These are phyloP conservation scores for Chlorocebus sabaeus DNA, from an alignment of 2,113 vertebrate genomes.

Conservation along the genomic window DNA sequence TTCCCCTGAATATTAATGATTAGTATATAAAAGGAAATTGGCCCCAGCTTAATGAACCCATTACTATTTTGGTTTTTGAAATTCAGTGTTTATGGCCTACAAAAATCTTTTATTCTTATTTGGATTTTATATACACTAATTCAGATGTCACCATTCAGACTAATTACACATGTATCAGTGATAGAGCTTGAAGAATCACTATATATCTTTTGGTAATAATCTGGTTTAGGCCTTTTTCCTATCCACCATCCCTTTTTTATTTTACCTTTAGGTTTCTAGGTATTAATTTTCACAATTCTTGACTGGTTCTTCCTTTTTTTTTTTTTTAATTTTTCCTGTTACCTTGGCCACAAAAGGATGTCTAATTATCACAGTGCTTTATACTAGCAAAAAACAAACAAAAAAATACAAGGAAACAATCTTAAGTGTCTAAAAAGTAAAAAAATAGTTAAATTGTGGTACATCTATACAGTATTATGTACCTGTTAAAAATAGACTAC, in stretches of 20 bases:
- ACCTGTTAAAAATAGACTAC: background rate
- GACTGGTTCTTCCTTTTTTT: background rate
- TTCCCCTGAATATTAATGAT: background rate
- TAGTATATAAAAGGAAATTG: background rate
- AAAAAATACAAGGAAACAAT: background rate
- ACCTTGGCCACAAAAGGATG: background rate
- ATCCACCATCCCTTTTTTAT: background rate
- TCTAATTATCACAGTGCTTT: background rate
- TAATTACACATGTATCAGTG: background rate
- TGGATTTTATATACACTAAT: background rate
- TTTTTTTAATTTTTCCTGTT: background rate
- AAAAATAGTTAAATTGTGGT: background rate
- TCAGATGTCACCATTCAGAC: background rate
- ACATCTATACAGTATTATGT: background rate
- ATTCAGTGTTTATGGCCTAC: background rate
- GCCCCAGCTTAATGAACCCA: background rate
- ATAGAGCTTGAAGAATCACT: background rate
- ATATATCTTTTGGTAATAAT: background rate
- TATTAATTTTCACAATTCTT: background rate
- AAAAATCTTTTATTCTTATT: slow-evolving; percentile 22
- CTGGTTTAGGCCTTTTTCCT: background rate
- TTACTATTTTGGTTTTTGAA: slow-evolving; percentile 14
- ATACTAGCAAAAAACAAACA: background rate
- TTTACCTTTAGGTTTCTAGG: background rate
- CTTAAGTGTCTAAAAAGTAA: slow-evolving; percentile 12